These are phyloP conservation scores for Aleadryas rufinucha DNA, from an alignment of 2,113 vertebrate genomes.

Conservation along the genomic window DNA sequence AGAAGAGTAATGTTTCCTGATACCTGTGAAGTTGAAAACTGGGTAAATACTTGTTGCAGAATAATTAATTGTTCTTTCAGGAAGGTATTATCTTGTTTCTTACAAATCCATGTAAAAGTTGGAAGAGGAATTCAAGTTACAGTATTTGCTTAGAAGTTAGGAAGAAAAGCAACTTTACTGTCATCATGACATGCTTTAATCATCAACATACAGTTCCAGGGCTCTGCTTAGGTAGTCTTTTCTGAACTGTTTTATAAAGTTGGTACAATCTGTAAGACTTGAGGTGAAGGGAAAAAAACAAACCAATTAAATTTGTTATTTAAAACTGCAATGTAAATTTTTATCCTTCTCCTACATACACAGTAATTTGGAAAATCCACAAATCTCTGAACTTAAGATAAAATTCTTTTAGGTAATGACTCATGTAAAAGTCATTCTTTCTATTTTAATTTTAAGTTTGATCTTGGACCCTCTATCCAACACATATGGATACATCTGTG, in stretches of 20 bases:
- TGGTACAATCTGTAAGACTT: neutral
- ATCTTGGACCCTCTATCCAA: neutral
- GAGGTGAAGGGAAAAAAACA: neutral
- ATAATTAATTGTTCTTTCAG: neutral
- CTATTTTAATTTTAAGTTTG: neutral
- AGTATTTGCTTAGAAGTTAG: neutral
- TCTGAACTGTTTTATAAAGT: neutral
- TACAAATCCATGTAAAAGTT: neutral
- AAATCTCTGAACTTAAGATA: neutral
- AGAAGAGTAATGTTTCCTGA: neutral
- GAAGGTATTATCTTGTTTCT: neutral
- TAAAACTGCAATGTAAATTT: neutral
- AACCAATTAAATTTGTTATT: neutral
- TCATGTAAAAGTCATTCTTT: neutral
- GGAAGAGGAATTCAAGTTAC: neutral
- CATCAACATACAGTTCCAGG: neutral
- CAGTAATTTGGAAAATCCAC: neutral
- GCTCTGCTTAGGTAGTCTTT: neutral
- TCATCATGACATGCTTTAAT: neutral
- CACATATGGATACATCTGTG: neutral
- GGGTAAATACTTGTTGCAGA: neutral
- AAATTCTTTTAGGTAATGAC: neutral
- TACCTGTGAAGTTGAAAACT: neutral
- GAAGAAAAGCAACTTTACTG: neutral
- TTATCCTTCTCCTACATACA: neutral